phyloP scores from a whole-genome alignment of 2,113 vertebrate genomes.

The Oenanthe melanoleuca region DNA sequence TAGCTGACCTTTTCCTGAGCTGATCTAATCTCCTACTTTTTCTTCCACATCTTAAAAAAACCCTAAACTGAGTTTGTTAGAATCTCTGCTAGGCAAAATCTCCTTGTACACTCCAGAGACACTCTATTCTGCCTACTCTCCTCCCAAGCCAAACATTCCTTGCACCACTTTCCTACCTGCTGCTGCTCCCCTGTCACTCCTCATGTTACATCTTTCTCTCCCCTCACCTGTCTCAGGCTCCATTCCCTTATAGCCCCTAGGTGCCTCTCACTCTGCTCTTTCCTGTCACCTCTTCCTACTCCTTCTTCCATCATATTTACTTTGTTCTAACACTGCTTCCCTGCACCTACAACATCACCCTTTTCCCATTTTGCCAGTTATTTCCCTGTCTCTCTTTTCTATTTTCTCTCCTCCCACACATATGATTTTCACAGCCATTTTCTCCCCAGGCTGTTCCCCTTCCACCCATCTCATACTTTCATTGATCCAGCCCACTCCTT shows the following conservation, averaged over 20 bases:
- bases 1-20: neutral
- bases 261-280: neutral
- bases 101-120: neutral
- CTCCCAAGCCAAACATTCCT: neutral
- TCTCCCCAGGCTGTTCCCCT: neutral
- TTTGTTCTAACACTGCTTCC: neutral
- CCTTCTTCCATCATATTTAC: neutral
- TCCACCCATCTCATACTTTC: neutral
- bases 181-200: neutral
- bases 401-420: neutral
- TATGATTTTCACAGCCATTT: neutral
- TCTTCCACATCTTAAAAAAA: neutral
- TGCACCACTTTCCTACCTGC: accelerated
- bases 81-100: neutral
- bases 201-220: neutral
- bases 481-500: neutral
- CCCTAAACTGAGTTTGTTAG: neutral
- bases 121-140: neutral
- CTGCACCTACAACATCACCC: neutral
- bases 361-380: neutral
- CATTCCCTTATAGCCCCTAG: neutral
- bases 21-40: neutral
- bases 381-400: neutral
- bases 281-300: neutral
- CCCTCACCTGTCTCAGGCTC: neutral